Evolutionary conservation across 2,797 vertebrate species (phyloP).

Genomic region (Craterocephalus amniculus): DNA sequence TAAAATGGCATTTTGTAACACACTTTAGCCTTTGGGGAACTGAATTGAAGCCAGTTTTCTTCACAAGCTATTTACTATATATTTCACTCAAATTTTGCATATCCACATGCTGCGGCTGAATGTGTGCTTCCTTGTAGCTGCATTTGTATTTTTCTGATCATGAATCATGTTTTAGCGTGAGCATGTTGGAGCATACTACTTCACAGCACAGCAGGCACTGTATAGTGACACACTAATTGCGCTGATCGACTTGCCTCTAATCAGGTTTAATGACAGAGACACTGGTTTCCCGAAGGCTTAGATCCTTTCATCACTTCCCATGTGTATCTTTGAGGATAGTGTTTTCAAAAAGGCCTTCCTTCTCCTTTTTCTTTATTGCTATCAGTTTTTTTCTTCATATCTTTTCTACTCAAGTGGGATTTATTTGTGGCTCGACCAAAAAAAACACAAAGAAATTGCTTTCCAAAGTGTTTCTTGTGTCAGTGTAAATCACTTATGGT

Average conservation of each 20-base stretch:
- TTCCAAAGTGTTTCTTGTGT: conserved; percentile 15
- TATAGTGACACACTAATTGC: conserved; percentile 44
- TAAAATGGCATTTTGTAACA: not conserved
- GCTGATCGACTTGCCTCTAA: conserved; percentile 75
- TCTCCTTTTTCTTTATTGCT: not conserved
- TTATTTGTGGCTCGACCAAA: conserved; percentile 20
- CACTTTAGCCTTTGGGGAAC: not conserved
- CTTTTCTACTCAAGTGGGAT: not conserved
- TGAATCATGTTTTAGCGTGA: conserved; percentile 14
- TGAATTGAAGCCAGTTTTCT: not conserved
- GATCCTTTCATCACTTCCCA: conserved; percentile 47
- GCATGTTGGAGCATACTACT: conserved; percentile 18
- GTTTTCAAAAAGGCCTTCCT: not conserved
- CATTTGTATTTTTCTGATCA: conserved; percentile 20
- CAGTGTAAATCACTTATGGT: conserved; percentile 20
- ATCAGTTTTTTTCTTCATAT: not conserved
- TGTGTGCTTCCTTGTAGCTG: conserved; percentile 2
- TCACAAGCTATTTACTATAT: not conserved
- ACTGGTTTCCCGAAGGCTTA: conserved; percentile 63
- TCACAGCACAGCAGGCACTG: conserved; percentile 11
- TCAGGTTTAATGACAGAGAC: conserved; percentile 69
- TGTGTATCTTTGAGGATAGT: conserved; percentile 17
- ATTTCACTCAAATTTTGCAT: conserved; percentile 2
- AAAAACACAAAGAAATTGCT: conserved; percentile 15
- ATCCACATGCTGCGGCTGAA: not conserved